A percentile compares a stretch with the other conserved stretches of the same genome.
phyloP scores from a whole-genome alignment of 2,888 invertebrate genomes.

The Patella pellucida region DNA sequence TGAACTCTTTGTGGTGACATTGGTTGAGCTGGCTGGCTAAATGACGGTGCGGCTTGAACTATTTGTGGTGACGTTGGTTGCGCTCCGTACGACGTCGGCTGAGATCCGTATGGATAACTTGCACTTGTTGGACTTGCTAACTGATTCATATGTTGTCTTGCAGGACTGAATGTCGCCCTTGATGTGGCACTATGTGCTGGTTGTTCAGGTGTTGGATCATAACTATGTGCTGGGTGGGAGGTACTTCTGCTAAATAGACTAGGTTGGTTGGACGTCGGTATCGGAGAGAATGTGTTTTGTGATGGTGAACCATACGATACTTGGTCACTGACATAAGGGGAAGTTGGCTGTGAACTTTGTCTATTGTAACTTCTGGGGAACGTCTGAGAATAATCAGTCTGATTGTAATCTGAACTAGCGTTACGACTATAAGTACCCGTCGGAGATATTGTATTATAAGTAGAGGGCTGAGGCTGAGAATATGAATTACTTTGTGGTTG shows the following conservation, averaged over 20 bases:
- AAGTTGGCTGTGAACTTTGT: slow-evolving; percentile 5
- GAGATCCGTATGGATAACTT: slow-evolving; percentile 25
- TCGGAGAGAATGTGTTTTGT: slow-evolving; percentile 8
- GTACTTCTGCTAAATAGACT: slow-evolving; percentile 19
- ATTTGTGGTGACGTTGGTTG: neutral
- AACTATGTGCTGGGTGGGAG: slow-evolving; percentile 18
- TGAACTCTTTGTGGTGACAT: neutral
- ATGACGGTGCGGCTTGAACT: neutral
- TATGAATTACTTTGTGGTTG: slow-evolving; percentile 1
- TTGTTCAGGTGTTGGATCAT: slow-evolving; percentile 15
- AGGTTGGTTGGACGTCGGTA: neutral
- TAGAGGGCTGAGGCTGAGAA: slow-evolving; percentile 19
- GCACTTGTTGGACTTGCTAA: slow-evolving; percentile 20
- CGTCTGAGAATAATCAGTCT: slow-evolving; percentile 2
- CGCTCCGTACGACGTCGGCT: slow-evolving; percentile 29
- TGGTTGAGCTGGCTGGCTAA: slow-evolving; percentile 12
- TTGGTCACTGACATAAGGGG: slow-evolving; percentile 1
- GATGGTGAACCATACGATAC: slow-evolving; percentile 1
- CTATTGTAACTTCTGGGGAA: slow-evolving; percentile 15
- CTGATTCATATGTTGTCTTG: slow-evolving; percentile 4
- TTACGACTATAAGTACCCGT: slow-evolving; percentile 20
- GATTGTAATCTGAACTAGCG: slow-evolving; percentile 10
- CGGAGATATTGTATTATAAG: slow-evolving; percentile 30
- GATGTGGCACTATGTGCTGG: slow-evolving; percentile 14
- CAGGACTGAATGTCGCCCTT: neutral